phyloP scores from a whole-genome alignment of 2,113 vertebrate genomes.

The Caloenas nicobarica region DNA sequence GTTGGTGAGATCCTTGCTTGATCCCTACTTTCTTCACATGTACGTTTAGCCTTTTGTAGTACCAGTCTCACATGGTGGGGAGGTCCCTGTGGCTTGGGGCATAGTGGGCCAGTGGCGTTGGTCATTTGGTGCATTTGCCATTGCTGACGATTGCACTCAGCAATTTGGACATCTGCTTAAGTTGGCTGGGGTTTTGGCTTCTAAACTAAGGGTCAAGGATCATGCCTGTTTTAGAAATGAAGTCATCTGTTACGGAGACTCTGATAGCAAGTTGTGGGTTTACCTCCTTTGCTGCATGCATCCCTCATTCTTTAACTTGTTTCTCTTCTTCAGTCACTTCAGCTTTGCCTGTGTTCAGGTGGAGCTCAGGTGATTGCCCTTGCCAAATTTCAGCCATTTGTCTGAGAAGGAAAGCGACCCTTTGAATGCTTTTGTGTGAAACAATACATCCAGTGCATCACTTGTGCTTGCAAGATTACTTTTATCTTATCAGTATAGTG shows the following conservation, averaged over 20 bases:
- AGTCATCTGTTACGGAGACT: background rate
- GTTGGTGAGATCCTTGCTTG: background rate
- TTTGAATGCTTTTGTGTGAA: background rate
- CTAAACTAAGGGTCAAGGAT: background rate
- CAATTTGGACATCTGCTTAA: background rate
- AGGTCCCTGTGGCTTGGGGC: background rate
- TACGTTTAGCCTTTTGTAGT: background rate
- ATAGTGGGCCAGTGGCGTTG: accelerated
- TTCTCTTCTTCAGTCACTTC: background rate
- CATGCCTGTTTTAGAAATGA: background rate
- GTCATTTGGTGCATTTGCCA: background rate
- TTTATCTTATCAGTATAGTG: background rate
- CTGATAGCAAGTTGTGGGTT: background rate
- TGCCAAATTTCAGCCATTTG: background rate
- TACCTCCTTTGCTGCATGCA: background rate
- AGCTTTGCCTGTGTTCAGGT: background rate
- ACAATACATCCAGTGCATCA: background rate
- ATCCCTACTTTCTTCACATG: background rate
- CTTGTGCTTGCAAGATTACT: background rate
- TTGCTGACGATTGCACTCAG: background rate
- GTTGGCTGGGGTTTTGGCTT: background rate
- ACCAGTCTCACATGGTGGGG: background rate
- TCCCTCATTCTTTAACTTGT: background rate
- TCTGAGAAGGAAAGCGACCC: background rate
- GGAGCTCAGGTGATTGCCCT: background rate